Evolutionary conservation across 2,888 invertebrate genomes (phyloP).

Genomic region (Xylota segnis): DNA sequence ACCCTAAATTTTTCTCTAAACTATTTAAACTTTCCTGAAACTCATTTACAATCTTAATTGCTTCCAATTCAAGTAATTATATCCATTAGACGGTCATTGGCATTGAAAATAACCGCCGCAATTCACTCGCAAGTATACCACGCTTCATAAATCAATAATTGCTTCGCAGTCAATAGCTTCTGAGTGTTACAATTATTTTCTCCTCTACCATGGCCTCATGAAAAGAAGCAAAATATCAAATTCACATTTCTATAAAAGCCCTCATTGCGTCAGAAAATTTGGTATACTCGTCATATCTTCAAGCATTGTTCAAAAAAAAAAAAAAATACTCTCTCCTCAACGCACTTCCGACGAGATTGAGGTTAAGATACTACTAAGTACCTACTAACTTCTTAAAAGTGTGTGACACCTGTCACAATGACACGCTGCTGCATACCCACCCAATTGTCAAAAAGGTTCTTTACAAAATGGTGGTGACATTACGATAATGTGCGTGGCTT

Average conservation of each 20-base stretch:
- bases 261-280: constrained; percentile 13
- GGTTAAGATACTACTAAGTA: constrained; percentile 21
- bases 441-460: constrained; percentile 16
- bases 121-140: background rate
- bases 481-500: constrained; percentile 3
- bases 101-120: constrained; percentile 21
- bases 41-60: background rate
- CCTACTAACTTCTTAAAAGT: constrained; percentile 2
- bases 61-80: constrained; percentile 8
- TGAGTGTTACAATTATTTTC: background rate
- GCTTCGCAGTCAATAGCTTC: background rate
- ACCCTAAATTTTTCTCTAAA: background rate
- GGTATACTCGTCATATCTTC: background rate
- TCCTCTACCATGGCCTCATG: background rate
- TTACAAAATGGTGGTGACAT: background rate
- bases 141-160: constrained; percentile 44
- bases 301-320: background rate
- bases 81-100: constrained; percentile 20
- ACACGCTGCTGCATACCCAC: constrained; percentile 34
- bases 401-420: constrained; percentile 53
- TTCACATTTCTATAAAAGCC: constrained; percentile 14
- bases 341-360: constrained; percentile 22
- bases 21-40: background rate
- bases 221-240: constrained; percentile 1
- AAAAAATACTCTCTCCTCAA: constrained; percentile 1